Evolutionary conservation across 2,797 vertebrate species (phyloP).

Genomic region (Anniella stebbinsi): DNA sequence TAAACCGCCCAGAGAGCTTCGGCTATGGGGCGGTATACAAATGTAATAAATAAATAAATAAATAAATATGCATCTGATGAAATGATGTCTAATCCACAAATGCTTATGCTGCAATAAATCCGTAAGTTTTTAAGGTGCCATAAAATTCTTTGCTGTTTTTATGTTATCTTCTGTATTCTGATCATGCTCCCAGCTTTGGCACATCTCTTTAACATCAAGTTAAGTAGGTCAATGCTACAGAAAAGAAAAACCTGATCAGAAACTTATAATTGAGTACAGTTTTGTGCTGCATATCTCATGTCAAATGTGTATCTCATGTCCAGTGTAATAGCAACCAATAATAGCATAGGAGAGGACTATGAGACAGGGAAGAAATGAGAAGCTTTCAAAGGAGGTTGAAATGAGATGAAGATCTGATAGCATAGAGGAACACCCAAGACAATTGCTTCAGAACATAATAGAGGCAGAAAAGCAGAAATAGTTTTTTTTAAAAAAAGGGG

Average conservation of each 20-base stretch:
- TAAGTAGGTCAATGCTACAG: not conserved
- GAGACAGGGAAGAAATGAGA: not conserved
- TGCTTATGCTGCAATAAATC: not conserved
- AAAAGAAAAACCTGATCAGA: slow-evolving; percentile 1
- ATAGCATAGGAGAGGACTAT: not conserved
- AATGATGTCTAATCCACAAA: too few relatives aligned
- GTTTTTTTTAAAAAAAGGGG: not conserved
- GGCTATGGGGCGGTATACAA: too few relatives aligned
- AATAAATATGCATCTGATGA: too few relatives aligned
- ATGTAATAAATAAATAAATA: too few relatives aligned
- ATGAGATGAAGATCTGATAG: not conserved
- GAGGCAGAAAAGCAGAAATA: not conserved
- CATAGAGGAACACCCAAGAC: not conserved
- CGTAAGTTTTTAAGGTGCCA: too few relatives aligned
- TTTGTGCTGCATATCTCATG: not conserved
- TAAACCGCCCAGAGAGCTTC: too few relatives aligned
- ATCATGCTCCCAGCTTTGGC: not conserved
- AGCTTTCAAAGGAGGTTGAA: not conserved
- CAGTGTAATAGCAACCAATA: not conserved
- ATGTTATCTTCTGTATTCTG: not conserved
- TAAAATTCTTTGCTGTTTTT: not conserved
- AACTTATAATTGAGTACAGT: not conserved
- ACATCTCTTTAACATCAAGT: not conserved
- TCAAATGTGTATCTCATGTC: not conserved
- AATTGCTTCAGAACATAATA: not conserved